Evolutionary conservation across 2,888 invertebrate species (phyloP).

Genomic region (Timema podura): DNA sequence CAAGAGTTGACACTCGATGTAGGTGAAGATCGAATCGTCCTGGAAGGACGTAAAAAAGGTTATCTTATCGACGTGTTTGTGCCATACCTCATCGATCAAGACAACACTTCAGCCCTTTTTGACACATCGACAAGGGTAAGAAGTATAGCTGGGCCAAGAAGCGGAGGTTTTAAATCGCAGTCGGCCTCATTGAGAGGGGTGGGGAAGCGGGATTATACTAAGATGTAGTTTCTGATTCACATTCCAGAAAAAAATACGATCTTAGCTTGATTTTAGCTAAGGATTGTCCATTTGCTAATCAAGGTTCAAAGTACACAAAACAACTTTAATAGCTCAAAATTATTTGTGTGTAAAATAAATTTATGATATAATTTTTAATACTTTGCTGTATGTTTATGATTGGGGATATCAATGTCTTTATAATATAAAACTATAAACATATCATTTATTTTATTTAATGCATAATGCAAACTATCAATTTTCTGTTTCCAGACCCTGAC

Average conservation of each 20-base stretch:
- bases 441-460: background rate
- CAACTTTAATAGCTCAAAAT: background rate
- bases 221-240: no score
- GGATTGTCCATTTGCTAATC: background rate
- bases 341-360: background rate
- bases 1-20: slow-evolving; percentile 63
- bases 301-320: background rate
- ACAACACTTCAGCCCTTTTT: slow-evolving; percentile 49
- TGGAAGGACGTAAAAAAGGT: slow-evolving; percentile 58
- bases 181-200: no score
- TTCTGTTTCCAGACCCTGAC: slow-evolving; percentile 9
- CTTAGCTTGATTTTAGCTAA: background rate
- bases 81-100: slow-evolving; percentile 60
- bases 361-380: background rate
- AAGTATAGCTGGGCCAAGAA: no score
- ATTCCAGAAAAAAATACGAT: background rate
- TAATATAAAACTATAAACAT: background rate
- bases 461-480: no score
- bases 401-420: background rate
- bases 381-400: background rate
- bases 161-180: no score
- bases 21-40: slow-evolving; percentile 69
- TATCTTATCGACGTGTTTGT: slow-evolving; percentile 66
- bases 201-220: no score
- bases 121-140: slow-evolving; percentile 52